phyloP scores from a whole-genome alignment of 1,140 invertebrate species.

The Melanaphis sacchari region DNA sequence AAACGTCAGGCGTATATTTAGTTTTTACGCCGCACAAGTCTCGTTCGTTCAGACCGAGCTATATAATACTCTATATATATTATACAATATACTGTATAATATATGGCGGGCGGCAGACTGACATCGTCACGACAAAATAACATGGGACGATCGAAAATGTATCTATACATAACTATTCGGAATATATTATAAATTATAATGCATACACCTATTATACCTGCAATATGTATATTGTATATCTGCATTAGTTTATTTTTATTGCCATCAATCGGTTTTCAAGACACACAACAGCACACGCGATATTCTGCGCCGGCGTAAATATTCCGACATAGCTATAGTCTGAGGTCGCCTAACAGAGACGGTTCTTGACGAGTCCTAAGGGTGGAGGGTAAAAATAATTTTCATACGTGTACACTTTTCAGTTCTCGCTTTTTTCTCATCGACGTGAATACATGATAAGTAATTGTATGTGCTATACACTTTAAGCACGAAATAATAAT shows the following conservation, averaged over 20 bases:
- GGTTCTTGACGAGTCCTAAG: neutral
- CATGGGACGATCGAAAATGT: neutral
- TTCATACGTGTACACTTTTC: too few relatives aligned
- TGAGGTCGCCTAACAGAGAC: neutral
- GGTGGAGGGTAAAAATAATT: neutral
- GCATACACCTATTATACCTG: neutral
- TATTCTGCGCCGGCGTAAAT: too few relatives aligned
- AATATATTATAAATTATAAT: neutral
- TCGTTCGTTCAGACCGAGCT: neutral
- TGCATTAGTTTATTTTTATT: neutral
- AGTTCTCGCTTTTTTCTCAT: neutral
- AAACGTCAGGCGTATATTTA: neutral
- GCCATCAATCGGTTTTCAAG: neutral
- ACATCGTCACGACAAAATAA: neutral
- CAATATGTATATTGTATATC: neutral
- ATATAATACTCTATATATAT: too few relatives aligned
- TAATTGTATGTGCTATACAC: neutral
- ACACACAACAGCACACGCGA: too few relatives aligned
- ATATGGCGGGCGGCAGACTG: neutral
- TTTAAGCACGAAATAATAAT: neutral
- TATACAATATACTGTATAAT: slow-evolving; percentile 6
- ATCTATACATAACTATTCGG: neutral
- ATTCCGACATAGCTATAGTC: neutral
- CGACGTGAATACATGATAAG: neutral
- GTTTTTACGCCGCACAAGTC: neutral